Conservation (phyloP, 2,113 vertebrate genomes). For the Catharus bicknelli region DNA sequence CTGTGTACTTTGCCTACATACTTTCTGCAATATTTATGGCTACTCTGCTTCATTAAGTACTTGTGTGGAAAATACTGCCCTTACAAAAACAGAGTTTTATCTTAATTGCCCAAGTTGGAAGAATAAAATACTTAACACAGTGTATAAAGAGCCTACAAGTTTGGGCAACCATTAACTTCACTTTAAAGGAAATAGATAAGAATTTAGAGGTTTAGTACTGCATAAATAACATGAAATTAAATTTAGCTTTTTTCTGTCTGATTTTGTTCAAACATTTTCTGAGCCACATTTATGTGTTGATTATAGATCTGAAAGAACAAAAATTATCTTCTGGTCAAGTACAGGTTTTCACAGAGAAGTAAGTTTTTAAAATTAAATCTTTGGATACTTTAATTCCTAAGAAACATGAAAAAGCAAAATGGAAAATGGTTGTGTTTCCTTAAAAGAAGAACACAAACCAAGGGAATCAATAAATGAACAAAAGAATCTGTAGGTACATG, state of each 20-base stretch:
- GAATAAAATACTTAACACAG: background rate
- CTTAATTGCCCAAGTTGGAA: constrained; percentile 3
- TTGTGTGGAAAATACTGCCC: background rate
- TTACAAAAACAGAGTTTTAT: constrained; percentile 1
- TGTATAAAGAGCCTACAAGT: background rate
- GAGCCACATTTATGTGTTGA: background rate
- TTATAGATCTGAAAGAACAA: background rate
- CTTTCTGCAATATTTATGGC: constrained; percentile 1
- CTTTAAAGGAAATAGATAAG: background rate
- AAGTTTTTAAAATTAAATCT: background rate
- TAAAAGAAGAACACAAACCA: background rate
- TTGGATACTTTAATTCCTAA: background rate
- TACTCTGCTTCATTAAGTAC: background rate
- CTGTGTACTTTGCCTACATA: background rate
- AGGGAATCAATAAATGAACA: background rate
- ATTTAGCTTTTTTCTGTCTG: background rate
- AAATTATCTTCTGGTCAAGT: background rate
- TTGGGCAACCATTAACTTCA: background rate
- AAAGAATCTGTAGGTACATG: background rate
- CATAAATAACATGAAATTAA: constrained; percentile 1
- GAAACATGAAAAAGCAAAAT: background rate
- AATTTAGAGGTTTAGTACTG: background rate
- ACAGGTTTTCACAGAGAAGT: background rate
- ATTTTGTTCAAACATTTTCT: background rate
- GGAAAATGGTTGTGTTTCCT: background rate